Evolutionary conservation across 2,113 vertebrate species (phyloP), one percentile per base, ranked within the genome.

Genomic region (Scomber colias): DNA sequence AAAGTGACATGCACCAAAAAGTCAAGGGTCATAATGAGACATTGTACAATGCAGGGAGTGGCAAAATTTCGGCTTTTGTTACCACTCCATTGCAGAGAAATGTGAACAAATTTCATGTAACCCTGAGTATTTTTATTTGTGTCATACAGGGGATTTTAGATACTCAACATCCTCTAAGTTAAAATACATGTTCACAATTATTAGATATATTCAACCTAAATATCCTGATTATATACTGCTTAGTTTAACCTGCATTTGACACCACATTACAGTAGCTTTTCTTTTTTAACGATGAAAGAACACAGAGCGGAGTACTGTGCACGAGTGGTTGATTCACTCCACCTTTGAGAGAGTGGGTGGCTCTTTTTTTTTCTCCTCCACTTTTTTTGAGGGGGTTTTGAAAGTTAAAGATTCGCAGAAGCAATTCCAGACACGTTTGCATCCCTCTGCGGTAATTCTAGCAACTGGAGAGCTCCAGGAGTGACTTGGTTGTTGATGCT

Each of bases 401-500:
- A 85, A 92, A 90, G 88, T 91, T 92, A 90, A 88, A 92, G 90
- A 83, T 90, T 80, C 53, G 46, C 80, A 35, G 54, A 78, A 89
- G 90, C 74, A 72, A 93, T 94, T 92, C 92, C 60, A 86, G 83
- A 87, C 92, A 92, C 90, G 89, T 92, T 83, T 77, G 71, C 79
- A 83, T 88, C 85, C 88, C 90, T 92, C 86, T 87, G 88, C 69
- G 77, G 89, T 87, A 86, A 91, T 89, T 93, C 90, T 64, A 91
- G 86, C 91, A 89, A 91, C 84, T 77, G 85, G 87, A 90, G 90
- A 89, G 86, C 86, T 87, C 64, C 76, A 62, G 85, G 87, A 93
- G 91, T 92, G 94, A 92, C 92, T 94, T 87, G 92, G 77, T 92
- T 94, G 94, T 94, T 94, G 92, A 94, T 93, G 90, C 89, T 89